Conservation (phyloP, 2,797 vertebrate genomes). For the Myotis daubentonii region DNA sequence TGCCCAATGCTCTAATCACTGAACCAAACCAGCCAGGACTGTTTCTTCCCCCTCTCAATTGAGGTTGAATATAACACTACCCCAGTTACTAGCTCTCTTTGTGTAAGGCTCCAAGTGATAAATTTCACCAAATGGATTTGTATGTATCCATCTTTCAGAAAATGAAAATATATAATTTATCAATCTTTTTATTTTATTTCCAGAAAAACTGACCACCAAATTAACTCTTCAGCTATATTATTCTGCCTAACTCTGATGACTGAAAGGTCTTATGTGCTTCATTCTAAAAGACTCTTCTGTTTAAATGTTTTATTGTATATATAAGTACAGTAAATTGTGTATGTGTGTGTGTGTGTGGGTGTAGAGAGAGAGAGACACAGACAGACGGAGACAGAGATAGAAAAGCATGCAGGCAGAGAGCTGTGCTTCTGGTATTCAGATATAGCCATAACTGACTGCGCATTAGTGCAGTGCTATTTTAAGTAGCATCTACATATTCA, state of each 20-base stretch:
- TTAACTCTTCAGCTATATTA: not conserved
- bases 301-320: conserved; percentile 23
- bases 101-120: not conserved
- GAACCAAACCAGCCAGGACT: not conserved
- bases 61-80: conserved; percentile 29
- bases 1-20: no score
- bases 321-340: not conserved
- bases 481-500: not conserved
- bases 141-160: conserved; percentile 33
- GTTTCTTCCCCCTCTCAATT: not conserved
- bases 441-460: not conserved
- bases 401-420: not conserved
- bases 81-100: not conserved
- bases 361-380: not conserved
- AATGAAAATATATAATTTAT: conserved; percentile 29
- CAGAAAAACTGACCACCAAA: not conserved
- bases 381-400: not conserved
- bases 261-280: not conserved
- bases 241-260: not conserved
- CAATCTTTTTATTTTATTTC: not conserved
- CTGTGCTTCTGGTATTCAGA: not conserved
- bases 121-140: conserved; percentile 35
- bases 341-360: not conserved
- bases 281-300: not conserved
- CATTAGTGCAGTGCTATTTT: not conserved